Evolutionary conservation across 2,113 vertebrate genomes (phyloP).

Genomic region (Marmota monax): DNA sequence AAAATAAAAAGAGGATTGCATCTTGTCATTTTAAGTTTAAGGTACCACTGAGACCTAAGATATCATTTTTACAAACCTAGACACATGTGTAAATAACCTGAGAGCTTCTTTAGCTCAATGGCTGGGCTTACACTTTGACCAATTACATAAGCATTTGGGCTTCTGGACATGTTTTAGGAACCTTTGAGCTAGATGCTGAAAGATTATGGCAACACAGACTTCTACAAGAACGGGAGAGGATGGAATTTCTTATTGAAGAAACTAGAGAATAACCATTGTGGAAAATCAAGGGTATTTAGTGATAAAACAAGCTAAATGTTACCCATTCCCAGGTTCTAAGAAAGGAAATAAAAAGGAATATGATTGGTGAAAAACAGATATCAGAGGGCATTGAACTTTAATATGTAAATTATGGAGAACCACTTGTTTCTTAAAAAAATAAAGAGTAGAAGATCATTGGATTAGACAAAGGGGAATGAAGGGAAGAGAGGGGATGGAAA

Average conservation of each 20-base stretch:
- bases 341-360: not conserved
- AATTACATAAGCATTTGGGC: not conserved
- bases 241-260: not conserved
- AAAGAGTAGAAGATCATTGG: too few species aligned
- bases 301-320: not conserved
- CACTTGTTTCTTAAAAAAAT: not conserved
- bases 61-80: not conserved
- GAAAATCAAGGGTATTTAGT: not conserved
- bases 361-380: not conserved
- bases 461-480: too few species aligned
- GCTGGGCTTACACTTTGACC: not conserved
- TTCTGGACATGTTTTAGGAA: not conserved
- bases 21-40: not conserved
- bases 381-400: not conserved
- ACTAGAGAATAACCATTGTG: not conserved
- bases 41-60: not conserved
- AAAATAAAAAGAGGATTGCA: not conserved
- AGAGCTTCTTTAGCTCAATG: not conserved
- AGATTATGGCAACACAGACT: not conserved
- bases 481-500: too few species aligned
- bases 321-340: not conserved
- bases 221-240: rapidly evolving
- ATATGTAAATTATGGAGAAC: not conserved
- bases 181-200: not conserved
- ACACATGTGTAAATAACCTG: not conserved